Evolutionary conservation across 2,113 vertebrate genomes (phyloP).

Genomic region (Otis tarda): DNA sequence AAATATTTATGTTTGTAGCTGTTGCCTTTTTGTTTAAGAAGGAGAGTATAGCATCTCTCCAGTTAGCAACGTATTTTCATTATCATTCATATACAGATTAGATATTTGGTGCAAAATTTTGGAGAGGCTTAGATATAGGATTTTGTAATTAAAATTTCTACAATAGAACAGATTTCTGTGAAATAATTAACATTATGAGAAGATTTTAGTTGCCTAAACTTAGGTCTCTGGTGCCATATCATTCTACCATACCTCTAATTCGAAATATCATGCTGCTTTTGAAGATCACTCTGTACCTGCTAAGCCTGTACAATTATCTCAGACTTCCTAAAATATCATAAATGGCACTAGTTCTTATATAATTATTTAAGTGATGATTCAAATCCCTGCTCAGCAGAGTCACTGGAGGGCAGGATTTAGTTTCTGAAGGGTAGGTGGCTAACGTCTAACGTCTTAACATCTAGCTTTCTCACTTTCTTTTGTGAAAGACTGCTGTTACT

Average conservation of each 20-base stretch:
- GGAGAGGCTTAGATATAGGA: not conserved
- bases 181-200: not conserved
- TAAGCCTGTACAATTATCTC: not conserved
- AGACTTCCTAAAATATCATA: not conserved
- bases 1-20: not conserved
- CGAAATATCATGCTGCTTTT: not conserved
- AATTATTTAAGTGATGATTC: not conserved
- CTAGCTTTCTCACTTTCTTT: too few relatives aligned
- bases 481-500: too few relatives aligned
- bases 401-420: not conserved
- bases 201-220: not conserved
- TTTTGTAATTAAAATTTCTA: not conserved
- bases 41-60: rapidly evolving
- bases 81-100: not conserved
- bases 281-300: not conserved
- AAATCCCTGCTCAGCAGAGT: not conserved
- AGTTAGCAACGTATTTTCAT: not conserved
- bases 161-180: not conserved
- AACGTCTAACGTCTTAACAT: too few relatives aligned
- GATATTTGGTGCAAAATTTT: not conserved
- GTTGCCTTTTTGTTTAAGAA: not conserved
- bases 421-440: not conserved
- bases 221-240: not conserved
- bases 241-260: not conserved
- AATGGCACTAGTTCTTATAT: not conserved